A percentile compares a stretch with the other conserved stretches of the same genome.
phyloP scores from a whole-genome alignment of 2,888 invertebrate genomes.

The Tetrapedia diversipes region DNA sequence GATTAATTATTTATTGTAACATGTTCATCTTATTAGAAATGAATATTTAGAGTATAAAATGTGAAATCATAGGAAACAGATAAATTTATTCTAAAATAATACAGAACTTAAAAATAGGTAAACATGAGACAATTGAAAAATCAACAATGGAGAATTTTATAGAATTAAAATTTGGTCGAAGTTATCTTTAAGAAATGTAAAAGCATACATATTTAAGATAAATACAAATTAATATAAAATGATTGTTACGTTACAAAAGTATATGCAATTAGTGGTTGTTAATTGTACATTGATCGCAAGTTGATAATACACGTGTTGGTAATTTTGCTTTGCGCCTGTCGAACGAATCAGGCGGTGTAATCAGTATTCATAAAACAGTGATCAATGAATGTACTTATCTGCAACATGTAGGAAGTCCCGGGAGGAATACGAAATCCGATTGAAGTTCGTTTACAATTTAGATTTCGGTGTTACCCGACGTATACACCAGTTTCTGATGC shows the following conservation, averaged over 20 bases:
- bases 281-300: not conserved
- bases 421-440: conserved; percentile 31
- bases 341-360: not conserved
- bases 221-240: not conserved
- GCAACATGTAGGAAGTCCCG: conserved; percentile 23
- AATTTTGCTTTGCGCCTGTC: conserved; percentile 1
- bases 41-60: no score
- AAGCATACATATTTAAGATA: not conserved
- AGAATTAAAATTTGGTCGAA: no score
- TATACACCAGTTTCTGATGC: conserved; percentile 28
- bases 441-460: conserved; percentile 55
- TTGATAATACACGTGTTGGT: not conserved
- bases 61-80: no score
- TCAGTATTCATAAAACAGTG: conserved; percentile 40
- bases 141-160: no score
- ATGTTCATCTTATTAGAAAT: no score
- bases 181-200: no score
- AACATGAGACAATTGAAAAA: no score
- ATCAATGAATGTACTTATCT: conserved; percentile 43
- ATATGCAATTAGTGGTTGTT: not conserved
- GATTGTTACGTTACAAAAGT: not conserved
- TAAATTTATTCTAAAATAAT: no score
- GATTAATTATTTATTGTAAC: no score
- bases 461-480: conserved; percentile 31
- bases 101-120: no score